These are phyloP conservation scores for Cephonodes hylas DNA, from an alignment of 2,888 invertebrate genomes.

Conservation along the genomic window DNA sequence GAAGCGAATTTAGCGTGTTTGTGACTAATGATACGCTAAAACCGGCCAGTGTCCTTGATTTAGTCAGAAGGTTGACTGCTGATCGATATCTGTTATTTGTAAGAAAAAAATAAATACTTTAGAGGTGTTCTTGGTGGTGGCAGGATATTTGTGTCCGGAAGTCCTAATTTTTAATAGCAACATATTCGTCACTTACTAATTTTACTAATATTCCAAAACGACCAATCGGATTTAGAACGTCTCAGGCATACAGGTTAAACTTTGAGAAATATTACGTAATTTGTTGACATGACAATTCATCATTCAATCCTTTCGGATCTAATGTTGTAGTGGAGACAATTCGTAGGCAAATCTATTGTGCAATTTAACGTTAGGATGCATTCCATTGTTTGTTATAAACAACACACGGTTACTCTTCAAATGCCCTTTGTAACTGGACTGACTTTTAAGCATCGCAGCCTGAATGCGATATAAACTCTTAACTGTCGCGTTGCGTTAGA, in stretches of 20 bases:
- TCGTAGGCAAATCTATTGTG: too few species aligned
- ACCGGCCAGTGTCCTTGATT: neutral
- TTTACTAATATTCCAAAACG: too few species aligned
- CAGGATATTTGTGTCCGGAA: too few species aligned
- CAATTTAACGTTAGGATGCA: too few species aligned
- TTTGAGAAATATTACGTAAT: too few species aligned
- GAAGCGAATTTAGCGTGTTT: neutral
- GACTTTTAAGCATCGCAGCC: neutral
- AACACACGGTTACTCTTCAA: neutral
- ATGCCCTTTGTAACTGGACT: neutral
- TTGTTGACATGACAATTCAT: too few species aligned
- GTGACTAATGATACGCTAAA: slow-evolving; percentile 2
- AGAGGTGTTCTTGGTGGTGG: neutral
- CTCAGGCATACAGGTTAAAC: too few species aligned
- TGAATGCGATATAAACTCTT: neutral
- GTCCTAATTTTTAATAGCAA: too few species aligned
- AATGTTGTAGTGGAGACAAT: too few species aligned
- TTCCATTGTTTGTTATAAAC: neutral
- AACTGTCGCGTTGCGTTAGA: neutral
- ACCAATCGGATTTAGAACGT: too few species aligned
- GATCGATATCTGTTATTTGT: neutral
- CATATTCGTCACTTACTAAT: too few species aligned
- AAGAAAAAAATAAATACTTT: neutral
- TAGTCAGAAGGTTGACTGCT: neutral
- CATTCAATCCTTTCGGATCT: too few species aligned